These are phyloP conservation scores for Sorex maritimensis DNA, from an alignment of 2,797 vertebrate species.

Conservation along the genomic window DNA sequence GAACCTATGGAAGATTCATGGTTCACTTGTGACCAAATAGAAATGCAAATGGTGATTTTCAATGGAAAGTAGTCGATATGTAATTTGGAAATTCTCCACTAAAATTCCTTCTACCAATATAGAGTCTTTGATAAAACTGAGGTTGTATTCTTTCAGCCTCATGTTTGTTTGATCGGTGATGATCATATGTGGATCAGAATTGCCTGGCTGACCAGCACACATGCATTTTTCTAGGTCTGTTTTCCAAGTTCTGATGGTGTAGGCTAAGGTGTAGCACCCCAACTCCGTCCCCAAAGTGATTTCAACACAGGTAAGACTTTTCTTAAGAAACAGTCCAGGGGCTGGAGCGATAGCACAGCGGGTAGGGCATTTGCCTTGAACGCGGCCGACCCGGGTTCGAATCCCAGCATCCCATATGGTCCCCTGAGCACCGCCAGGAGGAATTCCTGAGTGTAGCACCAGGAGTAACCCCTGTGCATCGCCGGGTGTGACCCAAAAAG, in stretches of 20 bases:
- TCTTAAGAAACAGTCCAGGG: not conserved
- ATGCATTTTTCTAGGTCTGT: not conserved
- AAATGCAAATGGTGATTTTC: constrained; percentile 18
- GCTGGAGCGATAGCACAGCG: too few species aligned
- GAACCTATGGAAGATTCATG: not conserved
- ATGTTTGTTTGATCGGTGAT: not conserved
- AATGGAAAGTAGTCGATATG: not conserved
- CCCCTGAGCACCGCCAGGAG: too few species aligned
- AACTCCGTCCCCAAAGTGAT: not conserved
- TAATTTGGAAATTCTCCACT: not conserved
- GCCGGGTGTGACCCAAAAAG: too few species aligned
- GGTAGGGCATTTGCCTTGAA: too few species aligned
- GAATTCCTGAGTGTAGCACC: too few species aligned
- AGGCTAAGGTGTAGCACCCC: not conserved
- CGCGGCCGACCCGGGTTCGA: too few species aligned
- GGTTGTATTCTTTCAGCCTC: not conserved
- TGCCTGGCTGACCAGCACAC: accelerated
- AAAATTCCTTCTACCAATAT: constrained; percentile 44
- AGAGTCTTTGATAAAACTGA: not conserved
- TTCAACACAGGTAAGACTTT: not conserved
- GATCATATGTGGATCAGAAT: not conserved
- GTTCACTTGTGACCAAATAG: not conserved
- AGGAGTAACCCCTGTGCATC: too few species aligned
- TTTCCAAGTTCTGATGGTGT: not conserved
- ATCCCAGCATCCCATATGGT: too few species aligned